These are phyloP conservation scores for Crotalus viridis DNA, from an alignment of 2,113 vertebrate genomes.

Conservation along the genomic window DNA sequence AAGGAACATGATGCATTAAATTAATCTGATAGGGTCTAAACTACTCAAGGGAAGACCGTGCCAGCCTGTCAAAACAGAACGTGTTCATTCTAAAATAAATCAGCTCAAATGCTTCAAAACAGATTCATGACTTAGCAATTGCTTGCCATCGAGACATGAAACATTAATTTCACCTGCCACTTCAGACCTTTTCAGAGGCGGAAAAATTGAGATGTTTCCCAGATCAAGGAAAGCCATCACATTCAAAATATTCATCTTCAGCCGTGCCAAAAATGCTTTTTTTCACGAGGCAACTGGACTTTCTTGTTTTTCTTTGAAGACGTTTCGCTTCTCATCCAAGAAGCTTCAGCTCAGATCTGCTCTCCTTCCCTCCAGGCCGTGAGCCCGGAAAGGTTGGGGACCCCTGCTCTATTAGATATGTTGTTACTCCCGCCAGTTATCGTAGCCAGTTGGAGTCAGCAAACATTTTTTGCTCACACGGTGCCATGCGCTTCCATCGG, in stretches of 20 bases:
- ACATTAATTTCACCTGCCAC: not conserved
- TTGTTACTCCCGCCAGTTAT: too few relatives aligned
- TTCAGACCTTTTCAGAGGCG: not conserved
- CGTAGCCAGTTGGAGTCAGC: too few relatives aligned
- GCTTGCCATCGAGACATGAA: not conserved
- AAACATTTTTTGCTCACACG: too few relatives aligned
- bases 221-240: not conserved
- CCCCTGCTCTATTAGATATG: too few relatives aligned
- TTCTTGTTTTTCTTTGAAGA: too few relatives aligned
- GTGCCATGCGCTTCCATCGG: too few relatives aligned
- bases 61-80: conserved; percentile 11
- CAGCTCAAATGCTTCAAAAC: conserved; percentile 32
- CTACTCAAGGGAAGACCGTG: conserved; percentile 20
- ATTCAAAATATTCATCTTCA: not conserved
- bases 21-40: conserved; percentile 26
- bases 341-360: too few relatives aligned
- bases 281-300: too few relatives aligned
- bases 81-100: conserved; percentile 21
- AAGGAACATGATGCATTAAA: conserved; percentile 20
- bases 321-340: too few relatives aligned
- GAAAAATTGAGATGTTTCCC: not conserved
- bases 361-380: too few relatives aligned
- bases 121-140: not conserved
- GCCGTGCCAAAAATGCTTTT: too few relatives aligned
- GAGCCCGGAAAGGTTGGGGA: too few relatives aligned